Conservation (phyloP, 2,888 invertebrate genomes). For the Diaphora mendica region DNA sequence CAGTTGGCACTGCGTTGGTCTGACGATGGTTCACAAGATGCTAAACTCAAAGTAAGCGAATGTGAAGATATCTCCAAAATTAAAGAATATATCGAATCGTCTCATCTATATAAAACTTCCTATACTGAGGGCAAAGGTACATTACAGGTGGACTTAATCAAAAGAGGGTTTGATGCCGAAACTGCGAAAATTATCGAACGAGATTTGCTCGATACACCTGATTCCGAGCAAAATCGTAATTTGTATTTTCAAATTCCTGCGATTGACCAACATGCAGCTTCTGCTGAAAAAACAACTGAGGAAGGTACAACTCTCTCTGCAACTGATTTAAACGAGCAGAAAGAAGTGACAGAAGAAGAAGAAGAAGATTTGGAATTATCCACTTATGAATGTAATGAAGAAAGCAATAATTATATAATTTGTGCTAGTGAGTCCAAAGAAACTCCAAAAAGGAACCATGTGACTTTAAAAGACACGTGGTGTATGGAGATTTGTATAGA, state of each 20-base stretch:
- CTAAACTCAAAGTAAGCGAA: constrained; percentile 61
- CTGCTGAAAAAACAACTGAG: constrained; percentile 48
- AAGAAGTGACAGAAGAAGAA: constrained; percentile 56
- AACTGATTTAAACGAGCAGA: constrained; percentile 58
- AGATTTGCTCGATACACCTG: constrained; percentile 72
- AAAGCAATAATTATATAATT: constrained; percentile 66
- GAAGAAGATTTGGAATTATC: constrained; percentile 73
- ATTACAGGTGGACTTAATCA: constrained; percentile 74
- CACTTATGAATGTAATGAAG: constrained; percentile 70
- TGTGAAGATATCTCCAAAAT: constrained; percentile 78
- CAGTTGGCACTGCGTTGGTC: constrained; percentile 74
- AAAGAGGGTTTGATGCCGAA: constrained; percentile 78
- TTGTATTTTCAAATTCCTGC: constrained; percentile 30
- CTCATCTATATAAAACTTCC: constrained; percentile 40
- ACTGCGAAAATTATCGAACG: constrained; percentile 81
- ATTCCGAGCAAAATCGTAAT: constrained; percentile 34
- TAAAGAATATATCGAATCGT: constrained; percentile 72
- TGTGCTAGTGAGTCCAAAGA: constrained; percentile 62
- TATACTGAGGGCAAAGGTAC: constrained; percentile 52
- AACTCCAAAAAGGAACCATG: constrained; percentile 44
- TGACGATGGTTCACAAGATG: constrained; percentile 76
- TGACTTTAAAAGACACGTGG: constrained; percentile 76
- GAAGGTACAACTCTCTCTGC: constrained; percentile 40
- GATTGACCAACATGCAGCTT: constrained; percentile 40
- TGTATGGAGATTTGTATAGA: constrained; percentile 79